phyloP scores from a whole-genome alignment of 1,140 invertebrate species.

The Dreissena polymorpha region DNA sequence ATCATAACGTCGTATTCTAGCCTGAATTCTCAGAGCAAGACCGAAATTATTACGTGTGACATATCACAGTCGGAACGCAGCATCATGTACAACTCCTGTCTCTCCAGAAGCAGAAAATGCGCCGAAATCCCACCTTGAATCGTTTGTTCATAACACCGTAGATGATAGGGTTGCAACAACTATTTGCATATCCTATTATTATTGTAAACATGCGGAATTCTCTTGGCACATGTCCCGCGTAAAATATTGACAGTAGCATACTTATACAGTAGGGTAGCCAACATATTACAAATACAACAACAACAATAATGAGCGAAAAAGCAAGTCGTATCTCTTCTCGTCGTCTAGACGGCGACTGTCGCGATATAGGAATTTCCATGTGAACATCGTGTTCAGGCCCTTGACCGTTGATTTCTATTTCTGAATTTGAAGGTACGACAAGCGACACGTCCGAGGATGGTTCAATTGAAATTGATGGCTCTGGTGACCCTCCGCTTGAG shows the following conservation, averaged over 20 bases:
- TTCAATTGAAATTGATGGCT: neutral
- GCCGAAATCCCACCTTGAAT: constrained; percentile 65
- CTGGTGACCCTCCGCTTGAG: neutral
- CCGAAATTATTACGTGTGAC: too few species aligned
- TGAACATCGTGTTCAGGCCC: neutral
- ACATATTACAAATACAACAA: constrained; percentile 68
- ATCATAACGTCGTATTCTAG: too few species aligned
- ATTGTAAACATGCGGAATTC: constrained; percentile 67
- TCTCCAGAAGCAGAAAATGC: constrained; percentile 57
- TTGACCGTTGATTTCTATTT: neutral
- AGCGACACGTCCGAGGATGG: neutral
- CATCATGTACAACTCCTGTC: too few species aligned
- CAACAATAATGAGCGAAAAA: constrained; percentile 63
- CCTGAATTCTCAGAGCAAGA: too few species aligned
- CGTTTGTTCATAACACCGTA: constrained; percentile 73
- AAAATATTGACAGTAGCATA: constrained; percentile 71
- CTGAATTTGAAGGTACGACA: neutral
- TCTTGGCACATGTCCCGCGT: constrained; percentile 42
- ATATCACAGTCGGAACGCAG: too few species aligned
- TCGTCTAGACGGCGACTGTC: constrained; percentile 14
- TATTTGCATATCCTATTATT: constrained; percentile 73
- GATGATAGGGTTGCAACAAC: constrained; percentile 72
- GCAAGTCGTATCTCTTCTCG: constrained; percentile 69
- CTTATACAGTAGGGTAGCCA: constrained; percentile 75
- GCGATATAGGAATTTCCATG: neutral